Evolutionary conservation across 2,113 vertebrate species (phyloP).

Genomic region (Mobula hypostoma): DNA sequence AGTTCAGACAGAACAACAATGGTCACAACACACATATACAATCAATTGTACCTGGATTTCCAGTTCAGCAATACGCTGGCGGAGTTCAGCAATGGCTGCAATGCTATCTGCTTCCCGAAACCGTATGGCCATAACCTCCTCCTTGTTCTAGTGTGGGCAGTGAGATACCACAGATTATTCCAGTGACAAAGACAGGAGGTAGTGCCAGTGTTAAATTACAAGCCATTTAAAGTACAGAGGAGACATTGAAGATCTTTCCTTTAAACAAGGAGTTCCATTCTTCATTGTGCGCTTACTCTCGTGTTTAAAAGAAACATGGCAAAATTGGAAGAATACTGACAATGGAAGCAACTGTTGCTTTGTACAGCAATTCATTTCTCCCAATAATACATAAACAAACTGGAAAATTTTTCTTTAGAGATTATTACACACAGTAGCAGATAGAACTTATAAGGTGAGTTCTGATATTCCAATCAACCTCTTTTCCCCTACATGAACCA

Average conservation of each 20-base stretch:
- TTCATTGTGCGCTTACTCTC: not conserved
- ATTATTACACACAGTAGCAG: not conserved
- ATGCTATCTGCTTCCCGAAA: constrained; percentile 87
- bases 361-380: not conserved
- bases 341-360: not conserved
- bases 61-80: constrained; percentile 82
- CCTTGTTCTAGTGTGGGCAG: constrained; percentile 68
- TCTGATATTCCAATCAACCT: not conserved
- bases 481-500: not conserved
- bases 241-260: not conserved
- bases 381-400: not conserved
- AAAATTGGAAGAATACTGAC: not conserved
- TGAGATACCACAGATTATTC: not conserved
- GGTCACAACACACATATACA: not conserved
- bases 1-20: not conserved
- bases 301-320: not conserved
- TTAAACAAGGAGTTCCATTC: not conserved
- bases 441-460: not conserved
- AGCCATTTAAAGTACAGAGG: not conserved
- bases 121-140: constrained; percentile 85
- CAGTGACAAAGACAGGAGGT: not conserved
- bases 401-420: not conserved
- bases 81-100: constrained; percentile 81
- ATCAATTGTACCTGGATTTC: constrained; percentile 74
- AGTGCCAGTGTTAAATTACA: not conserved